Evolutionary conservation across 1,140 invertebrate species (phyloP).

Genomic region (Brachionus angularis): DNA sequence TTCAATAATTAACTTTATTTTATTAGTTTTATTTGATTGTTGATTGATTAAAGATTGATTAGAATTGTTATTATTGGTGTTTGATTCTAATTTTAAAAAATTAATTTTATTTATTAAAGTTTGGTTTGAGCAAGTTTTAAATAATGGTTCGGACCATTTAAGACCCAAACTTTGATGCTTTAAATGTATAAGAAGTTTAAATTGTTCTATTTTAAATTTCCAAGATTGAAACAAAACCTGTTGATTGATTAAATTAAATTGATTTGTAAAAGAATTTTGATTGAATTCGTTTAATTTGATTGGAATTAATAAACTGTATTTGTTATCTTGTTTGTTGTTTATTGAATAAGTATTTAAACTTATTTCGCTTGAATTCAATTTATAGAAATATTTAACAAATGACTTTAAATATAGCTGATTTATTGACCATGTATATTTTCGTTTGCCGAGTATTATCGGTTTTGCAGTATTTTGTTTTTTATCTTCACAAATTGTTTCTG

Average conservation of each 20-base stretch:
- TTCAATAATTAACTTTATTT: too few relatives aligned
- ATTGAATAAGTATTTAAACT: too few relatives aligned
- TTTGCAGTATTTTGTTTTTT: not conserved
- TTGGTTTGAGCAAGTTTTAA: not conserved
- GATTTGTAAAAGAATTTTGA: not conserved
- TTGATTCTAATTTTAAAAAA: conserved; percentile 1
- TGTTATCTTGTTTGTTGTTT: too few relatives aligned
- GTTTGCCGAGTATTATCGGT: conserved; percentile 19
- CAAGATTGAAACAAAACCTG: conserved; percentile 1
- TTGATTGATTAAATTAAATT: not conserved
- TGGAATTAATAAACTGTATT: too few relatives aligned
- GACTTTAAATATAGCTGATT: conserved; percentile 4
- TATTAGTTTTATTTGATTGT: too few relatives aligned
- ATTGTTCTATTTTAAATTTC: not conserved
- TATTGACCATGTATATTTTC: conserved; percentile 3
- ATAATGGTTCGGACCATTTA: conserved; percentile 12
- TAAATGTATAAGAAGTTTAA: conserved; percentile 15
- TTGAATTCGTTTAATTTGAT: not conserved
- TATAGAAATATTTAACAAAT: conserved; percentile 28
- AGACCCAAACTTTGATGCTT: conserved; percentile 1
- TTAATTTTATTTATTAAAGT: not conserved
- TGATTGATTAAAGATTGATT: too few relatives aligned
- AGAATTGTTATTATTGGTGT: not conserved
- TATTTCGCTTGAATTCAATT: conserved; percentile 7
- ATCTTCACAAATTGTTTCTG: not conserved